Base-by-base conservation (phyloP, 2,797 vertebrate genomes). In the Leptodactylus fallax region DNA sequence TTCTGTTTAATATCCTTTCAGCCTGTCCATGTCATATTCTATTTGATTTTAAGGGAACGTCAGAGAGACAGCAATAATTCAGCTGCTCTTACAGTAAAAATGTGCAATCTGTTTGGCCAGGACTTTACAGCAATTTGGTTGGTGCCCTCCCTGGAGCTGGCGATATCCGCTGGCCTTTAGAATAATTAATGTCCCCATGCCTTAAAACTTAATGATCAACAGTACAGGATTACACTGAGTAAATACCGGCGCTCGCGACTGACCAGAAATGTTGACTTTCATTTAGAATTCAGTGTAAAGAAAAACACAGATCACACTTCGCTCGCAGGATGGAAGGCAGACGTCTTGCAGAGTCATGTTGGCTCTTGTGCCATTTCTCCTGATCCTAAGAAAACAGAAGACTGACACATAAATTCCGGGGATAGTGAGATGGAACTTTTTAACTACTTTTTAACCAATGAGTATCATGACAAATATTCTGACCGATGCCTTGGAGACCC, bases 271-370 rank as follows among this genome's bases (percentile, higher is more conserved):
- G 88, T 86, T 86, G 84, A 89, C 85, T 89, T 86, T 83, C 27
- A 79, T 89, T 89, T 65, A 55, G 61, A 6, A 83, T 53, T 56
- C 53, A 79, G 87, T 25, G 58, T 72, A 82, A 86, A 69, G 71
- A 78, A 83, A 89, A 86, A 89, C 83, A 89, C 56, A 25, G 65
- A 45, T 88, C 23, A 23, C 69, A 63, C 49, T 81, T 77, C 71
- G 16, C 78, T 56, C 56, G 47, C 19, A 21, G 83, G 71, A 82
- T 76, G 79, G 60, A 82, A 27, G 63, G 79, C 61, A 82, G 88
- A 89, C 72, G 56, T 49, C 76, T 83, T 86, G 87, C 83, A 85
- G 16, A 86, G 87, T 82, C 84, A 82, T 82, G 51, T 83, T 86
- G 85, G 79, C 88, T 79, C 63, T 45, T 51, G 61, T 13, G 16